Conservation (phyloP, 2,113 vertebrate genomes). For the Balaeniceps rex region DNA sequence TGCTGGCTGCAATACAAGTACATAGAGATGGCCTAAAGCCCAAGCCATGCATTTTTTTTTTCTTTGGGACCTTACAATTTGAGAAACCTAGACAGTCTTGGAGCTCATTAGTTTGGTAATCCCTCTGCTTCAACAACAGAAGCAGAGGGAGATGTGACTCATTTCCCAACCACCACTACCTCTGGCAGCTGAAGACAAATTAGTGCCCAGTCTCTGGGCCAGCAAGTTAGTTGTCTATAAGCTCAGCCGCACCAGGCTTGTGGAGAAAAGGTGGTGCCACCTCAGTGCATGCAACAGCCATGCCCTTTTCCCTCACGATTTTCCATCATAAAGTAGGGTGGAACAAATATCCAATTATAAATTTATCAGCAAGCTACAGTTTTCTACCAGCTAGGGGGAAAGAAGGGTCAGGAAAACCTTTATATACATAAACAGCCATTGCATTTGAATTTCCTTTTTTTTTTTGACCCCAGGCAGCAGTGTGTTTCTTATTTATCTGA, state of each 20-base stretch:
- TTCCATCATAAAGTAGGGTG: not conserved
- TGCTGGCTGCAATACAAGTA: not conserved
- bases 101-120: slow-evolving; percentile 6
- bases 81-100: not conserved
- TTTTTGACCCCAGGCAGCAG: not conserved
- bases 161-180: not conserved
- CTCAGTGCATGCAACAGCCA: not conserved
- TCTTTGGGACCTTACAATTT: not conserved
- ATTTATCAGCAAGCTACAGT: not conserved
- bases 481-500: slow-evolving; percentile 43
- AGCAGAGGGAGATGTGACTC: slow-evolving; percentile 8
- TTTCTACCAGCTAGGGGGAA: not conserved
- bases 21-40: not conserved
- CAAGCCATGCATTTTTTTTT: not conserved
- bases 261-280: not conserved
- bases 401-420: not conserved
- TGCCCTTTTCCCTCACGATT: not conserved
- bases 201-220: not conserved
- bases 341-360: not conserved
- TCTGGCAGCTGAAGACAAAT: not conserved
- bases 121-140: not conserved
- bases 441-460: not conserved
- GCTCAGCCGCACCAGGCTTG: not conserved
- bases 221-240: not conserved
- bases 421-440: not conserved